Conservation (phyloP, 2,113 vertebrate genomes). For the Diphyllodes magnificus region DNA sequence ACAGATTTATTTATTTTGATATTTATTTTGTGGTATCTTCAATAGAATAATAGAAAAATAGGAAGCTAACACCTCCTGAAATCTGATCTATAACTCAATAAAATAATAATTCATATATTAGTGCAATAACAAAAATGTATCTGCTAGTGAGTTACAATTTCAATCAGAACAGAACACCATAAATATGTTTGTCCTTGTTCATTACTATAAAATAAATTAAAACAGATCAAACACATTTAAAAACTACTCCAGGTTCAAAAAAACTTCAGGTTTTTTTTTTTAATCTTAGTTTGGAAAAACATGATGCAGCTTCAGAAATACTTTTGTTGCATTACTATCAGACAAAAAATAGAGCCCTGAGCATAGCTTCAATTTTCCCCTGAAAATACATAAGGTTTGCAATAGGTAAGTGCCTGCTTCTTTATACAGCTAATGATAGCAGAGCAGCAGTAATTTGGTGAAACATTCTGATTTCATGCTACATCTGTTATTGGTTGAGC, state of each 20-base stretch:
- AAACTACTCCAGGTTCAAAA: not conserved
- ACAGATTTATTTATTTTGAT: not conserved
- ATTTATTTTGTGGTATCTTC: not conserved
- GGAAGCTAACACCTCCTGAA: not conserved
- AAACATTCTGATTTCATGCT: not conserved
- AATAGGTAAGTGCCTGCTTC: not conserved
- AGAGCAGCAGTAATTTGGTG: not conserved
- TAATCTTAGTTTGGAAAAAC: not conserved
- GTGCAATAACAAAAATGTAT: not conserved
- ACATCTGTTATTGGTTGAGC: not conserved
- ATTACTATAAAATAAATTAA: not conserved
- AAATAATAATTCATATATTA: not conserved
- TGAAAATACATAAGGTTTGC: not conserved
- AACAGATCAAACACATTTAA: not conserved
- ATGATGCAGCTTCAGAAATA: not conserved
- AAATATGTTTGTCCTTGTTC: not conserved
- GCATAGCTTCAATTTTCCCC: not conserved
- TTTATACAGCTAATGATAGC: not conserved
- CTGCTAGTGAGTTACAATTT: not conserved
- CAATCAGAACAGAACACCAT: not conserved
- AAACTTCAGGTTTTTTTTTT: fast-evolving
- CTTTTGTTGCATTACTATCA: not conserved
- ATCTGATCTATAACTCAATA: not conserved
- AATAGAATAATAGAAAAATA: not conserved
- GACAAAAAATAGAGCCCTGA: not conserved